Percentiles rank a stretch among this genome's conserved stretches.
Evolutionary conservation across 2,888 invertebrate genomes (phyloP).

Genomic region (Morinoia aosen): DNA sequence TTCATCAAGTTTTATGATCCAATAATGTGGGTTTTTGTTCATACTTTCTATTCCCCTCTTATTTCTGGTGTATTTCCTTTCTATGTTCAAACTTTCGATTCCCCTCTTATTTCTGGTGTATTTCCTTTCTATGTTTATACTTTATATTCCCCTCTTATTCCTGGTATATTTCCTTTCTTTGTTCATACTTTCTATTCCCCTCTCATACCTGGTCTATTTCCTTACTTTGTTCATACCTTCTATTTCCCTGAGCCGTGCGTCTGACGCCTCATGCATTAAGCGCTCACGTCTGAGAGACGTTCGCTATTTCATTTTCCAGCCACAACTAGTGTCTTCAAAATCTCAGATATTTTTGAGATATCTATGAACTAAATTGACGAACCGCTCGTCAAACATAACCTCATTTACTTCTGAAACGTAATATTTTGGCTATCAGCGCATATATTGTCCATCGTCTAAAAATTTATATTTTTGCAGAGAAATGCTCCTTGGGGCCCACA

Average conservation of each 20-base stretch:
- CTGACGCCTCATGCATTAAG: neutral
- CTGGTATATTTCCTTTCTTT: no score
- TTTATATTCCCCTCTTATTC: neutral
- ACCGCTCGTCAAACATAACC: neutral
- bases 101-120: neutral
- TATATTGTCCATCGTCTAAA: neutral
- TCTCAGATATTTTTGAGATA: neutral
- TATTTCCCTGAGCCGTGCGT: neutral
- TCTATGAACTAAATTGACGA: neutral
- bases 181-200: no score
- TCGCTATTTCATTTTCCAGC: neutral
- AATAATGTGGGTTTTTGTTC: no score
- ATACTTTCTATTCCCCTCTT: no score
- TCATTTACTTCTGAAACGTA: neutral
- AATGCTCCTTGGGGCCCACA: slow-evolving; percentile 60
- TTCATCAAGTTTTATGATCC: neutral
- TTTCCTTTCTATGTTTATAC: neutral
- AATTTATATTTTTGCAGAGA: slow-evolving; percentile 56
- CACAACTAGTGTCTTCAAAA: neutral
- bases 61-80: no score
- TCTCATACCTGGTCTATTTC: no score
- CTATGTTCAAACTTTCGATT: neutral
- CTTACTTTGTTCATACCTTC: neutral
- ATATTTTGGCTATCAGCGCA: neutral
- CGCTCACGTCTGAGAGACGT: neutral